Evolutionary conservation across 1,140 invertebrate genomes (phyloP).

Genomic region (Drosophila ohnishii): DNA sequence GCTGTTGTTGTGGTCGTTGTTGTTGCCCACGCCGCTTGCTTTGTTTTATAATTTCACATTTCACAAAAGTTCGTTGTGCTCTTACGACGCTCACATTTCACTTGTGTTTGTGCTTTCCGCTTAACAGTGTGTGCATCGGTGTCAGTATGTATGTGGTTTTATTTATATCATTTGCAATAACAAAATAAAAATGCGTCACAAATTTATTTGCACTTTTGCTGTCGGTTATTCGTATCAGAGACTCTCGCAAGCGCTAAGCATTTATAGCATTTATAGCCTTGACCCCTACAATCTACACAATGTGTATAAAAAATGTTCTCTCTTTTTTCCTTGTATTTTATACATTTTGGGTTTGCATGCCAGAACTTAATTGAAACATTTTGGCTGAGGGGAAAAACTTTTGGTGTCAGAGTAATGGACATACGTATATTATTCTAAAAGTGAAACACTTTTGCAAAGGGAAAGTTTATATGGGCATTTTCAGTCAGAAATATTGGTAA

Average conservation of each 20-base stretch:
- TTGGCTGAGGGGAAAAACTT: background rate
- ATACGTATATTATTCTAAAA: background rate
- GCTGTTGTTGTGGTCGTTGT: slow-evolving; percentile 2
- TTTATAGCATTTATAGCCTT: slow-evolving; percentile 40
- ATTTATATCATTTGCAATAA: slow-evolving; percentile 78
- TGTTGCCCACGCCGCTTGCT: slow-evolving; percentile 27
- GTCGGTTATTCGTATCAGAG: slow-evolving; percentile 33
- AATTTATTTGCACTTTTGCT: slow-evolving; percentile 78
- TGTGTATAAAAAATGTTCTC: slow-evolving; percentile 32
- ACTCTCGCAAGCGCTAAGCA: slow-evolving; percentile 15
- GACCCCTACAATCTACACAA: slow-evolving; percentile 52
- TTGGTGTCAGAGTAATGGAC: background rate
- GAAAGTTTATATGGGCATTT: background rate
- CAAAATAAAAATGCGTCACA: slow-evolving; percentile 78
- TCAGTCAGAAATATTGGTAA: background rate
- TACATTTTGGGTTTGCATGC: slow-evolving; percentile 16
- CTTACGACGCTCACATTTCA: slow-evolving; percentile 64
- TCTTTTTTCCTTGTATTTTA: slow-evolving; percentile 8
- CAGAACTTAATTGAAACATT: slow-evolving; percentile 38
- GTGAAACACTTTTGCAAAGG: background rate
- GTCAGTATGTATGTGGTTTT: slow-evolving; percentile 13
- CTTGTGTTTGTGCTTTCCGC: slow-evolving; percentile 13
- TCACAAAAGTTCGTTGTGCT: slow-evolving; percentile 76
- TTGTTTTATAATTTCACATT: slow-evolving; percentile 78
- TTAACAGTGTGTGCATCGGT: slow-evolving; percentile 10